Evolutionary conservation across 2,888 invertebrate genomes (phyloP).

Genomic region (Kryphioiulus occultus): DNA sequence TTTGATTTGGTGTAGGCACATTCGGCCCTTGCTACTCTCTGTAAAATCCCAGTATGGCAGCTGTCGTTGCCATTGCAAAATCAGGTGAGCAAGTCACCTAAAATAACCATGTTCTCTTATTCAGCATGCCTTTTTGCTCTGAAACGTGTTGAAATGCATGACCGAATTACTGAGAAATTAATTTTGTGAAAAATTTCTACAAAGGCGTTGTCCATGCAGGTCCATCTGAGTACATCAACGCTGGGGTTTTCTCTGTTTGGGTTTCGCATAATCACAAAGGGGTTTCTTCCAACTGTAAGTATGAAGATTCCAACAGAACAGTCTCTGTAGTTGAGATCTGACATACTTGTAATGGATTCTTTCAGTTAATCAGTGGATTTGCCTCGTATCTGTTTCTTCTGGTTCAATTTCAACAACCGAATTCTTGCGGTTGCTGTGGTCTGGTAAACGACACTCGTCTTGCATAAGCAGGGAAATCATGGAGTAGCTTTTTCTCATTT

Average conservation of each 20-base stretch:
- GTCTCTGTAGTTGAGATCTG: neutral
- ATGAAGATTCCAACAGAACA: neutral
- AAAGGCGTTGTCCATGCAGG: neutral
- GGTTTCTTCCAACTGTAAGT: neutral
- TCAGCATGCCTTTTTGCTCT: no score
- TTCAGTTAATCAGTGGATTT: neutral
- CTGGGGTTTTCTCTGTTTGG: neutral
- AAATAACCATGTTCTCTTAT: no score
- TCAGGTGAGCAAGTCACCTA: neutral
- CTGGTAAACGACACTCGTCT: neutral
- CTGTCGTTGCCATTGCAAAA: neutral
- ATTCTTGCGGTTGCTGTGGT: neutral
- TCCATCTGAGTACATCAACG: neutral
- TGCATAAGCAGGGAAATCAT: neutral
- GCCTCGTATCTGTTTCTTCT: neutral
- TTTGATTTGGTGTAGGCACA: neutral
- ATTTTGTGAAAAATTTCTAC: neutral
- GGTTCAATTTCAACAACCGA: conserved; percentile 2
- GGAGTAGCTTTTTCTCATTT: neutral
- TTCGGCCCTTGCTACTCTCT: neutral
- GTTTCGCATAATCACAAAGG: neutral
- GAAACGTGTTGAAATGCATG: no score
- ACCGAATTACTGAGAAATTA: neutral
- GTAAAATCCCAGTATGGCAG: neutral
- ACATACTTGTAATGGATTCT: neutral